Evolutionary conservation across 2,113 vertebrate species (phyloP).

Genomic region (Cranoglanis bouderius): DNA sequence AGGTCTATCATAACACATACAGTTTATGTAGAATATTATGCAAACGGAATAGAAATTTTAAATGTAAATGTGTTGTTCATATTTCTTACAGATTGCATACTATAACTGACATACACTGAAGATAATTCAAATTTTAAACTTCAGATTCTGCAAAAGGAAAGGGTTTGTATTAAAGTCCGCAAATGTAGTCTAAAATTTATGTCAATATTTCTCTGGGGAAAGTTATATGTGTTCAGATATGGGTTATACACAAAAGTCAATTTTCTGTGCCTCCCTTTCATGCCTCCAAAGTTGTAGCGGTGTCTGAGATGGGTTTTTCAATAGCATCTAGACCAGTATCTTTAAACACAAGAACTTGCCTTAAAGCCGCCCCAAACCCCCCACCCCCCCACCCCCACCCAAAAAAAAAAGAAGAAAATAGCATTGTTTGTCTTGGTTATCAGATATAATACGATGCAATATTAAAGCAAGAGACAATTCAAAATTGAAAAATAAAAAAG

Average conservation of each 20-base stretch:
- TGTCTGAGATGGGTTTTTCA: constrained; percentile 3
- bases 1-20: background rate
- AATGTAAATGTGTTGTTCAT: background rate
- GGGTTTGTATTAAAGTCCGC: background rate
- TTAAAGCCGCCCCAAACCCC: background rate
- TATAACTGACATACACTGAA: background rate
- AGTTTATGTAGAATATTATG: background rate
- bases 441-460: background rate
- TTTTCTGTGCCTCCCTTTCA: background rate
- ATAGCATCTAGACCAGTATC: background rate
- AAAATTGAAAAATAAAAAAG: background rate
- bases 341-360: background rate
- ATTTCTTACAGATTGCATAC: background rate
- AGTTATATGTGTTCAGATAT: background rate
- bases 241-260: background rate
- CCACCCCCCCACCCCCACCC: too few relatives aligned
- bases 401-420: background rate
- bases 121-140: background rate
- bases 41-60: background rate
- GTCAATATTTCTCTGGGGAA: background rate
- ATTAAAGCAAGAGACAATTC: background rate
- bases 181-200: background rate
- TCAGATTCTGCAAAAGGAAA: background rate
- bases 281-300: background rate
- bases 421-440: background rate